Evolutionary conservation across 2,113 vertebrate genomes (phyloP).

Genomic region (Todiramphus saurophagus): DNA sequence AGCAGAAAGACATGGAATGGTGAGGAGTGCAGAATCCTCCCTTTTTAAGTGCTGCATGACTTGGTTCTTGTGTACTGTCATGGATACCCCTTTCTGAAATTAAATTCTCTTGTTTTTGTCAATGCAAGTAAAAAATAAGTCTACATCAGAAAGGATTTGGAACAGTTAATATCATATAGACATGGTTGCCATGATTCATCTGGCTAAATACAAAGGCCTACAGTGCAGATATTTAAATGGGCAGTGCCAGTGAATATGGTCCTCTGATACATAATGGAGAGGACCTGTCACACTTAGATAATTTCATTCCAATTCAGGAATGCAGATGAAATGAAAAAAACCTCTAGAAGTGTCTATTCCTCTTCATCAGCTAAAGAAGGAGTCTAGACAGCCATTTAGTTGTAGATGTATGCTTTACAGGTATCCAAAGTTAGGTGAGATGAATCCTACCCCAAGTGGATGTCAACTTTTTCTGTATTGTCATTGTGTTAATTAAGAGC

Average conservation of each 20-base stretch:
- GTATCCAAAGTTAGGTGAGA: neutral
- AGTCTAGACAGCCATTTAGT: neutral
- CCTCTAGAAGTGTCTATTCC: neutral
- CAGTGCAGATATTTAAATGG: neutral
- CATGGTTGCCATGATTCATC: neutral
- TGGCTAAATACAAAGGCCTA: neutral
- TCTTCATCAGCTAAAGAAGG: neutral
- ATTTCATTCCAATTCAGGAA: neutral
- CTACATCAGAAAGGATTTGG: neutral
- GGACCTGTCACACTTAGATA: neutral
- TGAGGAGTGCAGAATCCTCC: neutral
- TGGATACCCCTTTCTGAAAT: neutral
- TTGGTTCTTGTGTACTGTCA: neutral
- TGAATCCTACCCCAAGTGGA: neutral
- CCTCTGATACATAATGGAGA: slow-evolving; percentile 7
- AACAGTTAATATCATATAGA: neutral
- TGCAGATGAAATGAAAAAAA: neutral
- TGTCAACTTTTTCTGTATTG: slow-evolving; percentile 24
- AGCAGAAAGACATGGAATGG: neutral
- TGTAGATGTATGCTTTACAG: neutral
- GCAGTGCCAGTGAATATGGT: neutral
- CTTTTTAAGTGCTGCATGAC: neutral
- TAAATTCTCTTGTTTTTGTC: neutral
- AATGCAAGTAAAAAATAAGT: neutral
- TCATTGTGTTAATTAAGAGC: slow-evolving; percentile 17